Evolutionary conservation across 2,113 vertebrate genomes (phyloP).

Genomic region (Tetraodon nigroviridis): DNA sequence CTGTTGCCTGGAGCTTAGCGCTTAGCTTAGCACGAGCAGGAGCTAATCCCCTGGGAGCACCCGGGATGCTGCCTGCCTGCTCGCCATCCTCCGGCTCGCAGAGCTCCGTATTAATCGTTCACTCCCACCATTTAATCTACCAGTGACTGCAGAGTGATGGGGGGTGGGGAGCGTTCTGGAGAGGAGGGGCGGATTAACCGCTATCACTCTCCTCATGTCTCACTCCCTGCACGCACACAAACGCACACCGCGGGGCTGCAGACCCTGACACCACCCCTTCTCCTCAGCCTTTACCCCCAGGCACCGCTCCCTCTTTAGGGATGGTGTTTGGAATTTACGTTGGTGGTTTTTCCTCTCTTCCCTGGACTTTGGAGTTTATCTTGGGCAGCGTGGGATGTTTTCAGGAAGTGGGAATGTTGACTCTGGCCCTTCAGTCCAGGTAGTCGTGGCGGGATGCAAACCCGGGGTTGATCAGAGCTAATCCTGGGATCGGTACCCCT

Average conservation of each 20-base stretch:
- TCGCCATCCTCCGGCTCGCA: conserved; percentile 53
- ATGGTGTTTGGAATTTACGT: conserved; percentile 1
- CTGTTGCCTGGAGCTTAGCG: conserved; percentile 43
- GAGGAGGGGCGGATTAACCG: conserved; percentile 60
- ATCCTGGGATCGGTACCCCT: conserved; percentile 17
- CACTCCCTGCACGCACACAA: conserved; percentile 38
- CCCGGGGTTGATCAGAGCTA: conserved; percentile 31
- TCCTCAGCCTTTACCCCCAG: conserved; percentile 14
- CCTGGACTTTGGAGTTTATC: conserved; percentile 50
- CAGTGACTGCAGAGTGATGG: conserved; percentile 56
- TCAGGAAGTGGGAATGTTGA: conserved; percentile 30
- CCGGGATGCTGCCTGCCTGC: conserved; percentile 37
- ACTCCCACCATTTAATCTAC: conserved; percentile 72
- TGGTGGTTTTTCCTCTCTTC: conserved; percentile 1
- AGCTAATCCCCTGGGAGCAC: conserved; percentile 76
- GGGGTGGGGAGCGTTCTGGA: conserved; percentile 40
- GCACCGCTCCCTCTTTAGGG: not conserved
- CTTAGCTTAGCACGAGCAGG: conserved; percentile 72
- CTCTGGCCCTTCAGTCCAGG: conserved; percentile 22
- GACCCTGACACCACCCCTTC: conserved; percentile 24
- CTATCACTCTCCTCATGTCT: conserved; percentile 49
- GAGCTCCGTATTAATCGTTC: conserved; percentile 65
- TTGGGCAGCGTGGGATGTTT: conserved; percentile 32
- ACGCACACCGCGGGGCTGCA: conserved; percentile 35
- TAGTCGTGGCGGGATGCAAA: conserved; percentile 26